phyloP scores from a whole-genome alignment of 1,140 invertebrate genomes.

The Calosoma granatense region DNA sequence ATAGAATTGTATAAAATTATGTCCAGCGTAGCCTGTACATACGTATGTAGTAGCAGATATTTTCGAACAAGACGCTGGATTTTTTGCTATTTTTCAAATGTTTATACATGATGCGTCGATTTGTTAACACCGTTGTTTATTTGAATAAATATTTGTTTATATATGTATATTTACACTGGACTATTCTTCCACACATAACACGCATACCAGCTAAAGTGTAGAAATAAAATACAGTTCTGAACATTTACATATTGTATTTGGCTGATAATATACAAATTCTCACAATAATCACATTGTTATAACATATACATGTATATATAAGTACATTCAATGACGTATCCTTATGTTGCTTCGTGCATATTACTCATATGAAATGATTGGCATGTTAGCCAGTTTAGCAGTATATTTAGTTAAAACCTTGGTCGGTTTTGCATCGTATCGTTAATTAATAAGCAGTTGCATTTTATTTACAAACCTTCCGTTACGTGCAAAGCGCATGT shows the following conservation, averaged over 20 bases:
- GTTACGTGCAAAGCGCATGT: neutral
- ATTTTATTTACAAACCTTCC: too few species aligned
- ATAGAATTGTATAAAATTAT: too few species aligned
- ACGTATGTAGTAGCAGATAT: too few species aligned
- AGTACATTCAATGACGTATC: neutral
- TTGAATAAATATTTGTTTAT: constrained; percentile 3
- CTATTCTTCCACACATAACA: neutral
- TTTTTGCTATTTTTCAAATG: neutral
- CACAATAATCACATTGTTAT: constrained; percentile 2
- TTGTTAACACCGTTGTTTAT: neutral
- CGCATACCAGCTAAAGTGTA: too few species aligned
- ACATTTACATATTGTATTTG: constrained; percentile 4
- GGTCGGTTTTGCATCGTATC: neutral
- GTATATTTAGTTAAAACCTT: too few species aligned
- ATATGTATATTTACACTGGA: neutral
- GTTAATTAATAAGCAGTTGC: neutral
- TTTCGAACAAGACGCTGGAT: too few species aligned
- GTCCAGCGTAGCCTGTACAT: too few species aligned
- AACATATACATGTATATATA: neutral
- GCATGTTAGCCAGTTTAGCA: too few species aligned
- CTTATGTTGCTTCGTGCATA: neutral
- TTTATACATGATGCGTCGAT: neutral
- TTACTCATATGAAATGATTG: too few species aligned
- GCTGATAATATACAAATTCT: constrained; percentile 7
- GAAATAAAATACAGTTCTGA: too few species aligned